Conservation (phyloP, 2,797 vertebrate species). For the Microtus agrestis region DNA sequence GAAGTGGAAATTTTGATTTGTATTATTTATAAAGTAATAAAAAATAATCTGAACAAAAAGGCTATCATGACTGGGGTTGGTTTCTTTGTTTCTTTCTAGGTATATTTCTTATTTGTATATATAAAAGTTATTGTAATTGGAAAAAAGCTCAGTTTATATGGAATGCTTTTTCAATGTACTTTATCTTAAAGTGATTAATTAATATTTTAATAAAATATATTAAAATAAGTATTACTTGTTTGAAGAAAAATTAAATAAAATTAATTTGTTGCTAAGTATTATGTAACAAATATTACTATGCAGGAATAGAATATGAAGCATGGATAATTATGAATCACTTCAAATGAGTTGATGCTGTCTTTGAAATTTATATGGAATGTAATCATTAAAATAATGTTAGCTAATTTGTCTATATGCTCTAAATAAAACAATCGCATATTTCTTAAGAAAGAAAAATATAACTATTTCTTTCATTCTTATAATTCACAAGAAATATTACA, state of each 20-base stretch:
- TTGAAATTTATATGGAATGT: background rate
- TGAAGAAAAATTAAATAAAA: background rate
- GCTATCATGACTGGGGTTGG: too few species aligned
- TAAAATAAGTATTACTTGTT: background rate
- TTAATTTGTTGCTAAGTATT: background rate
- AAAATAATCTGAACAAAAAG: too few species aligned
- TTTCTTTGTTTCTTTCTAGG: too few species aligned
- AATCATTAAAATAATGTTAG: background rate
- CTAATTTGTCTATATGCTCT: background rate
- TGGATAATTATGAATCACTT: background rate
- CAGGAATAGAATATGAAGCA: background rate
- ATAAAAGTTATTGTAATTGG: too few species aligned
- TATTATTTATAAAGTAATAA: too few species aligned
- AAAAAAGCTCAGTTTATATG: background rate
- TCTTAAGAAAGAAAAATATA: background rate
- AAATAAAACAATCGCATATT: background rate
- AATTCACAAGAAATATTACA: background rate
- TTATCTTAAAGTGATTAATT: slow-evolving; percentile 7
- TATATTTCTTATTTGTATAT: too few species aligned
- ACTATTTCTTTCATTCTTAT: background rate
- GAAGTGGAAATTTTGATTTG: too few species aligned
- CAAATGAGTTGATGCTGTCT: background rate
- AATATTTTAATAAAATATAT: background rate
- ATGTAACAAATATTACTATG: background rate
- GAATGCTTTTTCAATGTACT: background rate